phyloP scores from a whole-genome alignment of 2,797 vertebrate species.

The Spinus pinus region DNA sequence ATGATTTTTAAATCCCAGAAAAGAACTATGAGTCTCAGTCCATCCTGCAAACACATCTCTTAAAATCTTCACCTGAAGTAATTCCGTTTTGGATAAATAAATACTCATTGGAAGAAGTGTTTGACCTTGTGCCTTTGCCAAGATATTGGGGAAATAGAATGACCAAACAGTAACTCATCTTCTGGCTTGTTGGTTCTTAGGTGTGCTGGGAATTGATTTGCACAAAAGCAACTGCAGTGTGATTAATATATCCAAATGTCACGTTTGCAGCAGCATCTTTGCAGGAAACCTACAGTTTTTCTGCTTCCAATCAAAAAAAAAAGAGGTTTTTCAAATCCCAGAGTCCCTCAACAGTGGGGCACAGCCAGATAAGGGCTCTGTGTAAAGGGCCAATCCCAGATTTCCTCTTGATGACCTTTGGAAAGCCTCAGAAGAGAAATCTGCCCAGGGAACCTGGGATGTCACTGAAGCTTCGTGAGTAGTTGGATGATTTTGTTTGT shows the following conservation, averaged over 20 bases:
- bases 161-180: neutral
- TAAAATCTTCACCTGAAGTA: neutral
- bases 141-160: neutral
- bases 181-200: neutral
- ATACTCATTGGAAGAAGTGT: neutral
- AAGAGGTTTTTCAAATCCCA: neutral
- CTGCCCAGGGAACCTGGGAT: neutral
- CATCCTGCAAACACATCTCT: neutral
- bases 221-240: neutral
- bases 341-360: neutral
- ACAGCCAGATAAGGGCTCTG: neutral
- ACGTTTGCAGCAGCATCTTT: neutral
- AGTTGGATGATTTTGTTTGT: rapidly evolving
- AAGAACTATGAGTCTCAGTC: neutral
- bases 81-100: neutral
- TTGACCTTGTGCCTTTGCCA: neutral
- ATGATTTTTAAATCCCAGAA: neutral
- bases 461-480: rapidly evolving
- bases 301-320: neutral
- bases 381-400: neutral
- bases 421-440: rapidly evolving
- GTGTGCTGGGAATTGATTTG: neutral
- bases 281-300: neutral
- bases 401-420: neutral
- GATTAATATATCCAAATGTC: neutral